phyloP scores from a whole-genome alignment of 2,113 vertebrate genomes.

The Sinocyclocheilus anophthalmus region DNA sequence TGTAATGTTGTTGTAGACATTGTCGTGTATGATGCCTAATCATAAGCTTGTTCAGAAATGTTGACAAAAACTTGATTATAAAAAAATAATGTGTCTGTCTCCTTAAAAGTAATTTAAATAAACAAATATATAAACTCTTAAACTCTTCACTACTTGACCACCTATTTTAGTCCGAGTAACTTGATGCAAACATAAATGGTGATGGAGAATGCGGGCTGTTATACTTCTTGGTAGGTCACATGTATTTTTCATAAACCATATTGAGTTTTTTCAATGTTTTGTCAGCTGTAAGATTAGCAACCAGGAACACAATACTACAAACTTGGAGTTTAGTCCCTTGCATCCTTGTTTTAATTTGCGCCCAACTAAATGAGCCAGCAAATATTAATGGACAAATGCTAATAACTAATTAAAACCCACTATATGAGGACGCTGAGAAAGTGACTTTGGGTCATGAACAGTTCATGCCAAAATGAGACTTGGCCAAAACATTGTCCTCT shows the following conservation, averaged over 20 bases:
- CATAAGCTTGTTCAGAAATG: no score
- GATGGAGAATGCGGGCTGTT: neutral
- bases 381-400: neutral
- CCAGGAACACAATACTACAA: neutral
- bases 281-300: neutral
- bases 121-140: no score
- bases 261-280: neutral
- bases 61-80: no score
- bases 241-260: neutral
- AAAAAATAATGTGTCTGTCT: no score
- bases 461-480: neutral
- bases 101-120: no score
- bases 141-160: neutral
- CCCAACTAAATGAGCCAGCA: neutral
- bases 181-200: neutral
- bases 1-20: no score
- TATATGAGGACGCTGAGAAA: neutral
- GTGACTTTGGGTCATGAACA: neutral
- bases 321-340: neutral
- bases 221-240: neutral
- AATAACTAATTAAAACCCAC: neutral
- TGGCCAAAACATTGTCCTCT: constrained; percentile 44
- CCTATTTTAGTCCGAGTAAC: neutral
- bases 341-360: neutral
- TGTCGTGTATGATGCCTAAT: no score